Percentiles rank a stretch among this genome's conserved stretches.
Conservation (phyloP, 2,888 invertebrate species). For the Salticus scenicus region DNA sequence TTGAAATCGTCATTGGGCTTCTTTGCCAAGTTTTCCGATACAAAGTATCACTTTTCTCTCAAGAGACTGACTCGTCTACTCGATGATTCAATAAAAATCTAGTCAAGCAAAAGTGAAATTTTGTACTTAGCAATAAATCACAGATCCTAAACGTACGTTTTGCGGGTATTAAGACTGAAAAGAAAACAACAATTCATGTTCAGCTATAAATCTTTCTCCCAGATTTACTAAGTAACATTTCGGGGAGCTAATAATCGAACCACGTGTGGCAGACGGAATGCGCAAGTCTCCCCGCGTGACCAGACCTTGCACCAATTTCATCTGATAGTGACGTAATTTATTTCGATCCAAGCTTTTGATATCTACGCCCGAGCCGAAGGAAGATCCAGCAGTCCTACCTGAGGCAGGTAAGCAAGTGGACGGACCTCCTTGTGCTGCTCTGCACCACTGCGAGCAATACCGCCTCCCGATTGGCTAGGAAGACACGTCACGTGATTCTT, state of each 20-base stretch:
- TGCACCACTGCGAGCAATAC: slow-evolving; percentile 35
- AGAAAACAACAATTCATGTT: slow-evolving; percentile 30
- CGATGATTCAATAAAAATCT: neutral
- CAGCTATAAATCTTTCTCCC: slow-evolving; percentile 38
- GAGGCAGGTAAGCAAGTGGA: slow-evolving; percentile 60
- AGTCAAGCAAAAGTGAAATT: slow-evolving; percentile 2
- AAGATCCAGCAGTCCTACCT: slow-evolving; percentile 62
- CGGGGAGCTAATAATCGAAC: slow-evolving; percentile 58
- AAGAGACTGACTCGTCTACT: neutral
- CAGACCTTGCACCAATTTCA: slow-evolving; percentile 67
- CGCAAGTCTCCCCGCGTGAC: slow-evolving; percentile 62
- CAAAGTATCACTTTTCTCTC: neutral
- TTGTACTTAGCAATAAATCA: slow-evolving; percentile 20
- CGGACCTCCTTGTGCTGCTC: slow-evolving; percentile 58
- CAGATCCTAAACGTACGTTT: slow-evolving; percentile 9
- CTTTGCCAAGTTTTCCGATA: neutral
- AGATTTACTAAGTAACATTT: slow-evolving; percentile 62
- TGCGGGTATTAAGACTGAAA: slow-evolving; percentile 12
- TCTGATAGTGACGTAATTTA: slow-evolving; percentile 68
- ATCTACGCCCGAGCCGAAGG: slow-evolving; percentile 43
- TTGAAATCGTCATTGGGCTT: neutral
- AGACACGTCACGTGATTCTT: slow-evolving; percentile 52
- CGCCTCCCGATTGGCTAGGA: slow-evolving; percentile 45
- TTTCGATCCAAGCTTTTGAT: slow-evolving; percentile 66
- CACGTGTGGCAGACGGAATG: slow-evolving; percentile 52